Conservation (phyloP, 1,140 invertebrate species). For the Oppia nitens region DNA sequence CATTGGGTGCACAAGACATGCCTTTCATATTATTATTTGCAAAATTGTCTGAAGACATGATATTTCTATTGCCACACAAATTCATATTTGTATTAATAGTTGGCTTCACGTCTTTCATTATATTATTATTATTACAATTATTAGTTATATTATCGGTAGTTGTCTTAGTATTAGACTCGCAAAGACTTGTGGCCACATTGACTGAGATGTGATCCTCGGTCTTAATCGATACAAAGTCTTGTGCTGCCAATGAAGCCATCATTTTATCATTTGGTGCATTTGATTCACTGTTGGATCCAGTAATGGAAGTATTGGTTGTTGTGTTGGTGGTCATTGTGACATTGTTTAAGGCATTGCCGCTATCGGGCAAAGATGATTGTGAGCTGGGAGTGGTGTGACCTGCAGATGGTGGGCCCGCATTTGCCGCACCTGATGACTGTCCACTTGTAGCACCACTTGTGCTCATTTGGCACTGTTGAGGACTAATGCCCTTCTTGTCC, state of each 20-base stretch:
- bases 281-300: constrained; percentile 4
- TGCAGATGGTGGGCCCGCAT: not conserved
- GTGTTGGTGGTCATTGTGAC: constrained; percentile 2
- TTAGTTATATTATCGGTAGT: not conserved
- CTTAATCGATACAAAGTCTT: not conserved
- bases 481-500: not conserved
- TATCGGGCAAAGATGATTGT: not conserved
- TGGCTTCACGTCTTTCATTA: not conserved
- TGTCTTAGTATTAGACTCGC: not conserved
- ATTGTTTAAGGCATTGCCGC: not conserved
- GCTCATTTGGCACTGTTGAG: not conserved
- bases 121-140: not conserved
- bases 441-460: not conserved
- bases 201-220: not conserved
- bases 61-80: not conserved
- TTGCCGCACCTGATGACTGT: not conserved
- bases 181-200: not conserved
- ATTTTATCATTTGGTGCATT: constrained; percentile 1
- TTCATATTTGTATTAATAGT: not conserved
- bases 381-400: not conserved
- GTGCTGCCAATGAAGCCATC: not conserved
- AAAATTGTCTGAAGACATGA: not conserved
- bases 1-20: not conserved
- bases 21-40: not conserved
- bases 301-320: not conserved